phyloP scores from a whole-genome alignment of 2,888 invertebrate genomes.

The Himalopsyche anomala region DNA sequence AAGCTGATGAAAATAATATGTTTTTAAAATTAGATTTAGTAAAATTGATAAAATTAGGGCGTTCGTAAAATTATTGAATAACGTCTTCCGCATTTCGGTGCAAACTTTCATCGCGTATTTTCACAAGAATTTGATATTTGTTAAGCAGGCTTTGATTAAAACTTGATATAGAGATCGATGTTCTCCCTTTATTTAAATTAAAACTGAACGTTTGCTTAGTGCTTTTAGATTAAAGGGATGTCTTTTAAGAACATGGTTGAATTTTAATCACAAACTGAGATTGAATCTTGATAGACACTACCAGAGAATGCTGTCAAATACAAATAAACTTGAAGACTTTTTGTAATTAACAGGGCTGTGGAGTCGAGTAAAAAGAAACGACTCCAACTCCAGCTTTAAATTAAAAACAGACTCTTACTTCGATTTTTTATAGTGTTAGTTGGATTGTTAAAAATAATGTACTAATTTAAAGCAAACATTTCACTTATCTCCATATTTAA shows the following conservation, averaged over 20 bases:
- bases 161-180: neutral
- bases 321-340: neutral
- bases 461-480: no score
- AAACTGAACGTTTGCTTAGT: neutral
- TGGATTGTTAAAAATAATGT: no score
- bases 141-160: neutral
- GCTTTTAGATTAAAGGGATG: neutral
- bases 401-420: no score
- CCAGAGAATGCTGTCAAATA: neutral
- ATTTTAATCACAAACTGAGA: constrained; percentile 19
- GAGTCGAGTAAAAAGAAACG: no score
- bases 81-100: neutral
- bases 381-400: no score
- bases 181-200: neutral
- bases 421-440: no score
- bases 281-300: neutral
- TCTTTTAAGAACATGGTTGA: neutral
- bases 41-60: neutral
- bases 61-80: neutral
- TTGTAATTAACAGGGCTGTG: no score
- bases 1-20: no score
- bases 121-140: neutral
- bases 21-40: no score
- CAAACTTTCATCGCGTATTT: neutral
- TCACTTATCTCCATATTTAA: no score